Conservation (phyloP, 2,888 invertebrate genomes). For the Masnerella sp. region DNA sequence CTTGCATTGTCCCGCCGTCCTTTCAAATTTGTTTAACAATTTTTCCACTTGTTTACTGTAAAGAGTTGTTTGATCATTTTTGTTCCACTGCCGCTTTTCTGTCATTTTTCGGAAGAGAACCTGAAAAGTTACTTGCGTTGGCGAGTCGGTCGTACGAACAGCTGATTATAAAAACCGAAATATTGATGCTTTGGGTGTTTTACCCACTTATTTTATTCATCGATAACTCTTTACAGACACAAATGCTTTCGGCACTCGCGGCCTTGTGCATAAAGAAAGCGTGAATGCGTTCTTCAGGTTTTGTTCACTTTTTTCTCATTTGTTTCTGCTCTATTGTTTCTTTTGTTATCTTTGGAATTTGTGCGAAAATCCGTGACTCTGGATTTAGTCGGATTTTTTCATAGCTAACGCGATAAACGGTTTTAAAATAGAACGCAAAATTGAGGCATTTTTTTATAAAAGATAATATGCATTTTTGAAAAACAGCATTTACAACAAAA, state of each 20-base stretch:
- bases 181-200: conserved; percentile 10
- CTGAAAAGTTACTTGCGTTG: conserved; percentile 9
- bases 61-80: neutral
- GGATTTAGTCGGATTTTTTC: too few species aligned
- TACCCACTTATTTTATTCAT: conserved; percentile 31
- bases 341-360: too few species aligned
- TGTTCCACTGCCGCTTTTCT: neutral
- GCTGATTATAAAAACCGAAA: conserved; percentile 16
- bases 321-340: neutral
- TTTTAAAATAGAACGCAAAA: too few species aligned
- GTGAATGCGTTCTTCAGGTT: conserved; percentile 9
- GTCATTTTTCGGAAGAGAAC: too few species aligned
- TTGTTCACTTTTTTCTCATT: neutral
- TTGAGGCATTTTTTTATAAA: too few species aligned
- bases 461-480: too few species aligned
- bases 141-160: conserved; percentile 3
- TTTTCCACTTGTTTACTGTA: neutral
- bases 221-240: conserved; percentile 8
- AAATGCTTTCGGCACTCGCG: conserved; percentile 1
- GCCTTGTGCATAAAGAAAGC: conserved; percentile 21
- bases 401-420: too few species aligned
- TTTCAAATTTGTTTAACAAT: neutral
- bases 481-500: too few species aligned
- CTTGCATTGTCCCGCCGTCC: neutral
- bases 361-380: too few species aligned